Evolutionary conservation across 2,113 vertebrate species (phyloP), one percentile per base, ranked within the genome.

Genomic region (Podocnemis expansa): DNA sequence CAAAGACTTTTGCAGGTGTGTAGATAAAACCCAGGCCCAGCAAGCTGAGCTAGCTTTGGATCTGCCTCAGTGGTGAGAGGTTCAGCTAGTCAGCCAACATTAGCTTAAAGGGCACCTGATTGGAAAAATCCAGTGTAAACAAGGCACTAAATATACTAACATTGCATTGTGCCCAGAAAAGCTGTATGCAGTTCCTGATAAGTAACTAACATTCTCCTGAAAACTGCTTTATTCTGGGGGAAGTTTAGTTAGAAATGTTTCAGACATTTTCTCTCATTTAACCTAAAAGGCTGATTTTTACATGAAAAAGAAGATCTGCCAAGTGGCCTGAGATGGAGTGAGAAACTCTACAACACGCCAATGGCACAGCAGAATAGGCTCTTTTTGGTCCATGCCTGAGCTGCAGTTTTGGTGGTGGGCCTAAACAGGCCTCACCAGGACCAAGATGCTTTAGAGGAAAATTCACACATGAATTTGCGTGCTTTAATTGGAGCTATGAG

Each of bases 1-100:
- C 79, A 56, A 29, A 87, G 80, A 87, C 85, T 87, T 97, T 95
- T 97, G 95, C 96, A 97, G 96, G 96, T 97, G 96, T 95, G 96
- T 94, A 85, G 95, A 96, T 95, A 89, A 96, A 97, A 96, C 87
- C 84, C 93, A 96, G 90, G 82, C 85, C 87, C 90, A 91, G 78
- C 86, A 94, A 80, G 56, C 82, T 14, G 73, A 93, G 60, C 34
- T 84, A 14, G 41, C 82, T 95, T 83, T 88, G 58, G 38, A 55
- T 84, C 60, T 89, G 0, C 87, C 75, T 86, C 82, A 60, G 63
- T 85, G 75, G 34, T 78, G 34, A 96, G 80, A 73, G 88, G 76
- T 38, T 84, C 4, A 89, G 45, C 54, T 85, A 93, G 49, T 82
- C 78, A 67, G 85, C 88, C 13, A 87, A 24, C 17, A 31, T 51